Evolutionary conservation across 2,888 invertebrate species (phyloP), one percentile per base, ranked within the genome.

Genomic region (Octodonta nipae): DNA sequence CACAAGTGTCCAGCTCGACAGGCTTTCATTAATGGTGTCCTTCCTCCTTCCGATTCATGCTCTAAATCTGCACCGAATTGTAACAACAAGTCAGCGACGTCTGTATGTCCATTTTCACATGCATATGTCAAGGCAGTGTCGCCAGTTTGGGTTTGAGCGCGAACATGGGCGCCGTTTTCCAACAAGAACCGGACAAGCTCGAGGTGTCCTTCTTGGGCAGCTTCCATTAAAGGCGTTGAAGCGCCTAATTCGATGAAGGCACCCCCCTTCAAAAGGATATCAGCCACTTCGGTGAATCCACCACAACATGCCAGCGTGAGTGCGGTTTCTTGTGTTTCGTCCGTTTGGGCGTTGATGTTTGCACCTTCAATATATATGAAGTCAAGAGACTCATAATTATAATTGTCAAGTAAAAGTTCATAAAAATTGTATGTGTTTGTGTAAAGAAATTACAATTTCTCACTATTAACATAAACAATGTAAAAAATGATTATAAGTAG

Each of bases 21-120:
- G 14, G 96, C 95, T 66, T 95, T 96, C 96, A 98, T 96, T 54
- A 98, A 66, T 28, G 96, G 93, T 41, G 96, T 98, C 50, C 93
- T 74, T 4, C 95, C 95, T 5, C 56, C 95, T 64, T 96, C 95
- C 27, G 88, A 87, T 66, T 92, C 89, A 64, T 92, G 92, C 64
- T 95, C 92, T 54, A 95, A 65, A 63, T 86, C 79, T 32, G 93
- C 95, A 46, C 86, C 86, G 57, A 82, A 85, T 44, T 86, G 82
- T 43, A 96, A 68, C 36, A 98, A 70, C 38, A 91, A 73, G 62
- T 92, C 89, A 13, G 89, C 91, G 13, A 96, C 92, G 66, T 93
- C 92, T 1, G 92, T 92, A 66, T 96, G 95, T 0, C 96, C 96
- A 67, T 95, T 96, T 68, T 96, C 96, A 65, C 92, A 92, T 32